phyloP scores from a whole-genome alignment of 2,888 invertebrate genomes.

The Sesamia inferens region DNA sequence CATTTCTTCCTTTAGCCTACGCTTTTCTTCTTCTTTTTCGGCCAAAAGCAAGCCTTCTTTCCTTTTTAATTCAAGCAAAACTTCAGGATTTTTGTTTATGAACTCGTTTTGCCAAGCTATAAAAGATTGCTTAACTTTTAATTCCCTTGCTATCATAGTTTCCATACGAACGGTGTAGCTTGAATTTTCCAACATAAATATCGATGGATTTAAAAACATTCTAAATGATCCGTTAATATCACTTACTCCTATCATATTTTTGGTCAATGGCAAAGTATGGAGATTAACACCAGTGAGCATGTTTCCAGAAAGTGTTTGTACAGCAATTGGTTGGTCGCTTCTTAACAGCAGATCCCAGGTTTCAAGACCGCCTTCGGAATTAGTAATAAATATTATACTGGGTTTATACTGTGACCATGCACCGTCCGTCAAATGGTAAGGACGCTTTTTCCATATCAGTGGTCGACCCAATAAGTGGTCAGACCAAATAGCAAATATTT shows the following conservation, averaged over 20 bases:
- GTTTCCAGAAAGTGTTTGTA: slow-evolving; percentile 92
- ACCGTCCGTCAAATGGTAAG: slow-evolving; percentile 90
- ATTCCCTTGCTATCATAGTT: slow-evolving; percentile 87
- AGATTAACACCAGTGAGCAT: slow-evolving; percentile 91
- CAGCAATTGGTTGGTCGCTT: slow-evolving; percentile 92
- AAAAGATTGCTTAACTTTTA: slow-evolving; percentile 87
- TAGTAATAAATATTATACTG: slow-evolving; percentile 92
- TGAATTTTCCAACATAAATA: slow-evolving; percentile 85
- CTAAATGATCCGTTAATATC: slow-evolving; percentile 92
- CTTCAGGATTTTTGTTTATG: slow-evolving; percentile 82
- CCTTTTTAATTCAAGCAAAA: slow-evolving; percentile 80
- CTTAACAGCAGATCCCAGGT: slow-evolving; percentile 94
- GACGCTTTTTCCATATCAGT: slow-evolving; percentile 92
- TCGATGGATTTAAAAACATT: slow-evolving; percentile 90
- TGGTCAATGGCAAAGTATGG: slow-evolving; percentile 89
- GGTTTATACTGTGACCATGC: slow-evolving; percentile 94
- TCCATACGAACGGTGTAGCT: slow-evolving; percentile 82
- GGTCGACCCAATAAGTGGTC: slow-evolving; percentile 91
- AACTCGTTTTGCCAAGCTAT: slow-evolving; percentile 91
- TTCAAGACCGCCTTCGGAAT: slow-evolving; percentile 94
- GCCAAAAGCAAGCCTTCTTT: slow-evolving; percentile 83
- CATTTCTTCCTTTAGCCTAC: slow-evolving; percentile 78
- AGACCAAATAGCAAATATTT: slow-evolving; percentile 93
- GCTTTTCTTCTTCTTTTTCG: slow-evolving; percentile 84
- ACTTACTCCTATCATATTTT: slow-evolving; percentile 92